Evolutionary conservation across 2,113 vertebrate species (phyloP).

Genomic region (Heloderma charlesbogerti): DNA sequence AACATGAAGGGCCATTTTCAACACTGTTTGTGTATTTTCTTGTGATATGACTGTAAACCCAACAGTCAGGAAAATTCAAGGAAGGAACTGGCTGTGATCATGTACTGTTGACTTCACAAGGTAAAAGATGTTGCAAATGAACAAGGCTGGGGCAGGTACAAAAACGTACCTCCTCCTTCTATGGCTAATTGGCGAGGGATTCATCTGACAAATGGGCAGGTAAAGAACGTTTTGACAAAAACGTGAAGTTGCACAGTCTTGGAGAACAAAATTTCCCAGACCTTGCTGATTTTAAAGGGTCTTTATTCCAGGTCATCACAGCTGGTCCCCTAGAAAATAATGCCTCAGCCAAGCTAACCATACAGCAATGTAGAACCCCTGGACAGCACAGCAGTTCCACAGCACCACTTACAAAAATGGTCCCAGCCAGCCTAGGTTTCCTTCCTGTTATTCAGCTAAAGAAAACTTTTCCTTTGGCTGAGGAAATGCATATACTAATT

Average conservation of each 20-base stretch:
- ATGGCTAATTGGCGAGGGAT: neutral
- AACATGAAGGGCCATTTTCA: no score
- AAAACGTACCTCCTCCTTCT: neutral
- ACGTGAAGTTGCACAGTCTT: neutral
- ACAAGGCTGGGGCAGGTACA: neutral
- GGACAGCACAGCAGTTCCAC: neutral
- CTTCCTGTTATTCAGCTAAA: constrained; percentile 16
- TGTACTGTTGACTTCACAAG: neutral
- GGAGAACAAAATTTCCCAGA: neutral
- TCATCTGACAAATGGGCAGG: neutral
- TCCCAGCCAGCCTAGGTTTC: neutral
- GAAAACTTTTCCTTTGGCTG: neutral
- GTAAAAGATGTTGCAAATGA: neutral
- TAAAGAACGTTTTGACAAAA: neutral
- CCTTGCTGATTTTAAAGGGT: neutral
- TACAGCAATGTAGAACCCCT: neutral
- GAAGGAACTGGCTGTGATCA: neutral
- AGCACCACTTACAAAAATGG: neutral
- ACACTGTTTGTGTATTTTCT: neutral
- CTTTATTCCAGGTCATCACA: no score
- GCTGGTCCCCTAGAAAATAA: neutral
- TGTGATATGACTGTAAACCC: neutral
- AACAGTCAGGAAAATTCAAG: neutral
- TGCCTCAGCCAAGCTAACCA: neutral
- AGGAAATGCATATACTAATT: neutral